A percentile compares a stretch with the other conserved stretches of the same genome.
phyloP scores from a whole-genome alignment of 2,888 invertebrate genomes.

The Trissolcus brochymenae region DNA sequence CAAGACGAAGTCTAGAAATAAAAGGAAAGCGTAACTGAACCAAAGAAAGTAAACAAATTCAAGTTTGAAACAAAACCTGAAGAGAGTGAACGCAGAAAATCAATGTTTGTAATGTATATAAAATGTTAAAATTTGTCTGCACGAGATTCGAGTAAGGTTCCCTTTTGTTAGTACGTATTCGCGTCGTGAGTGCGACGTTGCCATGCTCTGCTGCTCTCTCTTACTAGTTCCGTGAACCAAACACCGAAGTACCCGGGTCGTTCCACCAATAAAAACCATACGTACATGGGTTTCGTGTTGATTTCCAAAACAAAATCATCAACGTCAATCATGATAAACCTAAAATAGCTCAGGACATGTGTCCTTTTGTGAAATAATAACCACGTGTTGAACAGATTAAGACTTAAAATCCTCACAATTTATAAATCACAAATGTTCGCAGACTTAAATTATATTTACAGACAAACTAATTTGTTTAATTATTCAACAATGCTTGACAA shows the following conservation, averaged over 20 bases:
- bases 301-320: slow-evolving; percentile 27
- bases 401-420: no score
- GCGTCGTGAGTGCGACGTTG: slow-evolving; percentile 61
- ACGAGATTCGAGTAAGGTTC: slow-evolving; percentile 37
- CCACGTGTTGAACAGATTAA: no score
- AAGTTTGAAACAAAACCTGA: not conserved
- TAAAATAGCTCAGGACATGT: slow-evolving; percentile 2
- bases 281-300: slow-evolving; percentile 18
- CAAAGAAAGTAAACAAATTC: slow-evolving; percentile 9
- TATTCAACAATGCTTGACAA: no score
- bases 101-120: not conserved
- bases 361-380: not conserved
- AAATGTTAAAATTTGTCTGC: slow-evolving; percentile 25
- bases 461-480: no score
- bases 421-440: no score
- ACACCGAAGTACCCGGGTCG: slow-evolving; percentile 5
- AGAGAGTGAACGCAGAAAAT: no score
- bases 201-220: slow-evolving; percentile 44
- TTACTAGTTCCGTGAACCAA: slow-evolving; percentile 28
- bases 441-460: no score
- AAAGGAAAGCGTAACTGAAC: no score
- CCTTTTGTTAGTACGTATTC: slow-evolving; percentile 56
- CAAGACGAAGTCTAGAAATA: no score
- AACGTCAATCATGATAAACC: slow-evolving; percentile 28
- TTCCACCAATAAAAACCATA: slow-evolving; percentile 39